Evolutionary conservation across 1,140 invertebrate genomes (phyloP), one percentile per base, ranked within the genome.

Genomic region (Megalonaias nervosa): DNA sequence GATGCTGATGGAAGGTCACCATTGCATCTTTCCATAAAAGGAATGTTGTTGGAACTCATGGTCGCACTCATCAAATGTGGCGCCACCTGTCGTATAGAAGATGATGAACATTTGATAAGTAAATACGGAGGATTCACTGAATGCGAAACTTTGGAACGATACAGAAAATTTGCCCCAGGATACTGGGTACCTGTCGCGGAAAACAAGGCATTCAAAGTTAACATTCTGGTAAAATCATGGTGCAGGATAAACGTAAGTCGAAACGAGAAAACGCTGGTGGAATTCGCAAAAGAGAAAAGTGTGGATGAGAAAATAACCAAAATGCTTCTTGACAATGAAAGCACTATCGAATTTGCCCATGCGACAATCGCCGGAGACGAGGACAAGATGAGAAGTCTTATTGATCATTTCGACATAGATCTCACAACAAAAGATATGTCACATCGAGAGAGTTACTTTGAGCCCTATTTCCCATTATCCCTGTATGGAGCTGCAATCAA

Each of bases 331-430:
- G 78, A 87, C 16, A 82, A 86, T 62, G 86, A 89, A 72, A 86
- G 86, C 9, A 82, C 86, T 15, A 81, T 89, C 23, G 88, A 89
- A 76, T 85, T 89, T 48, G 88, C 87, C 0, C 88, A 89, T 65
- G 87, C 88, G 5, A 86, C 83, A 0, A 82, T 88, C 17, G 88
- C 88, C 2, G 88, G 88, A 14, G 88, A 89, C 60, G 76, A 81
- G 14, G 81, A 87, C 16, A 38, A 80, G 48, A 85, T 86, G 84
- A 71, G 80, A 57, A 74, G 77, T 60, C 71, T 88, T n/a, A 31
- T 89, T 48, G 72, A 81, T 58, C 80, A 87, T 68, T 74, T 81
- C 14, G 61, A 77, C n/a, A 81, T 83, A 21, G 84, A 89, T 72
- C 61, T 87, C 21, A 17, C 74, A 38, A 86, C 86, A 13, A 71